Evolutionary conservation across 2,113 vertebrate genomes (phyloP).

Genomic region (Salminus brasiliensis): DNA sequence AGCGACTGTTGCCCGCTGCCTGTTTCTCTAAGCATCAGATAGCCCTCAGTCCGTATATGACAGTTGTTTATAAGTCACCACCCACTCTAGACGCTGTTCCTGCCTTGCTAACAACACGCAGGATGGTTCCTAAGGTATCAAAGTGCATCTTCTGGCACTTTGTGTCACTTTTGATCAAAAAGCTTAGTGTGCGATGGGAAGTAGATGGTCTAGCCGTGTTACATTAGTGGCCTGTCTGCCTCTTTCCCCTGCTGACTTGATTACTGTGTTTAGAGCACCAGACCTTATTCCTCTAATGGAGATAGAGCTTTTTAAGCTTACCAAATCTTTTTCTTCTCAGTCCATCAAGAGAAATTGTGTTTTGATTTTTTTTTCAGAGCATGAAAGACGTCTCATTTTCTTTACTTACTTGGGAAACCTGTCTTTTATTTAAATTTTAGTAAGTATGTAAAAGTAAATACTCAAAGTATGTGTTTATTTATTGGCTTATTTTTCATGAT

Average conservation of each 20-base stretch:
- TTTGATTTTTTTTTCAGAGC: neutral
- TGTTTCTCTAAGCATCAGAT: neutral
- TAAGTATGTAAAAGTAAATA: neutral
- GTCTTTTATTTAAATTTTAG: neutral
- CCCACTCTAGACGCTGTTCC: neutral
- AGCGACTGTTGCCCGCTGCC: neutral
- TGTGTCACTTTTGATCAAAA: constrained; percentile 33
- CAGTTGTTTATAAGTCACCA: constrained; percentile 1
- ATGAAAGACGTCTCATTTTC: neutral
- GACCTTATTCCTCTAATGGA: constrained; percentile 76
- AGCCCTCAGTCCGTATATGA: neutral
- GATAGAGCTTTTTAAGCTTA: constrained; percentile 68
- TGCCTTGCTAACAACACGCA: neutral
- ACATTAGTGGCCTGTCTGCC: constrained; percentile 44
- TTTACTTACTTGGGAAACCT: neutral
- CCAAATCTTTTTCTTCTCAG: constrained; percentile 73
- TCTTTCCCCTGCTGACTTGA: constrained; percentile 49
- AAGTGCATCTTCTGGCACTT: constrained; percentile 5
- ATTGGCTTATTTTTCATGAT: neutral
- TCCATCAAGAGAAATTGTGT: constrained; percentile 42
- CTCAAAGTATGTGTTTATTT: neutral
- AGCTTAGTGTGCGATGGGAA: constrained; percentile 42
- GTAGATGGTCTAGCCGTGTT: constrained; percentile 29
- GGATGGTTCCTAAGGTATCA: neutral
- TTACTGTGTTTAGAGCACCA: constrained; percentile 61